phyloP scores from a whole-genome alignment of 2,113 vertebrate genomes.

The Vireo altiloquus region DNA sequence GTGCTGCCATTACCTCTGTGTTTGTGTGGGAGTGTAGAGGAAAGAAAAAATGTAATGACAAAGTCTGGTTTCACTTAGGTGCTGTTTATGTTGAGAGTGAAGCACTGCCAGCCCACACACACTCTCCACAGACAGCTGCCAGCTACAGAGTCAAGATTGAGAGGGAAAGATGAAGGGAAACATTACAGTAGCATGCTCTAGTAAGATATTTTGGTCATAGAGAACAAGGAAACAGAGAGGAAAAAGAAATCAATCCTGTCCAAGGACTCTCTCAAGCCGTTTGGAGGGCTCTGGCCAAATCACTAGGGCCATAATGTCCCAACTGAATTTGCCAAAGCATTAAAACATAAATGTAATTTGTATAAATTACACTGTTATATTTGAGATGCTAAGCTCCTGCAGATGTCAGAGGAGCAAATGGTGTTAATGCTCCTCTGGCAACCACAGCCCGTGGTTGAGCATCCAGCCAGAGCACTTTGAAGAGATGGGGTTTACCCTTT shows the following conservation, averaged over 20 bases:
- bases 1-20: not conserved
- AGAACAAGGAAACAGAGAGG: not conserved
- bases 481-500: not conserved
- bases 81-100: conserved; percentile 4
- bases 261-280: not conserved
- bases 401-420: not conserved
- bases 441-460: not conserved
- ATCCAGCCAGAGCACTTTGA: not conserved
- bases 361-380: not conserved
- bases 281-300: not conserved
- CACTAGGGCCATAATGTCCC: not conserved
- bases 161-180: not conserved
- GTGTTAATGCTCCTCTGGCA: conserved; percentile 43
- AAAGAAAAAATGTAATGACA: not conserved
- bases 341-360: not conserved
- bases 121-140: not conserved
- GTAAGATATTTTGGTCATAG: not conserved
- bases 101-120: conserved; percentile 21
- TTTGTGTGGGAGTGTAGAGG: not conserved
- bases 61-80: conserved; percentile 48
- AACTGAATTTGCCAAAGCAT: not conserved
- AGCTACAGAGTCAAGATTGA: not conserved
- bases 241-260: not conserved
- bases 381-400: not conserved
- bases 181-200: not conserved